Conservation (phyloP, 2,888 invertebrate species). For the Suillia variegata region DNA sequence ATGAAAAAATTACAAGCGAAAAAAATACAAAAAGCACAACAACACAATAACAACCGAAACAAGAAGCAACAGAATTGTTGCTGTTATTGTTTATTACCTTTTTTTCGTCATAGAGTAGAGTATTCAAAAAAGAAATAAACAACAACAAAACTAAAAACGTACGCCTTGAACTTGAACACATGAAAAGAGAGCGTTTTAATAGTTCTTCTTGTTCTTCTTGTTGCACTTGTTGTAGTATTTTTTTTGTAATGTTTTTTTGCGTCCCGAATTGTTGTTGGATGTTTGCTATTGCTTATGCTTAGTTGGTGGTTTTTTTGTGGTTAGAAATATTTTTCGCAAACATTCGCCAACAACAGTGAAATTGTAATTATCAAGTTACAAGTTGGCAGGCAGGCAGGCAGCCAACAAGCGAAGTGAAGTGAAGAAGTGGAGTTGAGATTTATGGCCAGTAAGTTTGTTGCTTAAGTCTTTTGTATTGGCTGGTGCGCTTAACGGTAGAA, state of each 20-base stretch:
- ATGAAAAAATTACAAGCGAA: not conserved
- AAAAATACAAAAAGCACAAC: not conserved
- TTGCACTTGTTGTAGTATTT: not conserved
- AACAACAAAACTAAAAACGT: not conserved
- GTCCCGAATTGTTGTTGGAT: too few species aligned
- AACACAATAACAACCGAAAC: too few species aligned
- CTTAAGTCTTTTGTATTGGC: not conserved
- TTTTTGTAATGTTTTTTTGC: too few species aligned
- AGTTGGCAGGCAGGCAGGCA: too few species aligned
- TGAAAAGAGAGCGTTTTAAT: not conserved
- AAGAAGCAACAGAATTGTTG: too few species aligned
- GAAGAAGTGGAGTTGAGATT: not conserved
- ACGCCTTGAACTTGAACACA: conserved; percentile 2
- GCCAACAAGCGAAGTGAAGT: too few species aligned
- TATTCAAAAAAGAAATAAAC: not conserved
- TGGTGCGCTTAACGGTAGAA: too few species aligned
- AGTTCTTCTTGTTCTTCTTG: not conserved
- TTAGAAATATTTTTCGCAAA: too few species aligned
- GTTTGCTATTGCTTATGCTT: too few species aligned
- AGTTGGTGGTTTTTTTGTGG: too few species aligned
- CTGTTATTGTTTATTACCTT: not conserved
- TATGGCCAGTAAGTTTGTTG: not conserved
- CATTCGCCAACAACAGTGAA: too few species aligned
- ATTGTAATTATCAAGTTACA: too few species aligned
- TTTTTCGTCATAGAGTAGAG: not conserved